phyloP scores from a whole-genome alignment of 2,797 vertebrate species.

The Molossus molossus region DNA sequence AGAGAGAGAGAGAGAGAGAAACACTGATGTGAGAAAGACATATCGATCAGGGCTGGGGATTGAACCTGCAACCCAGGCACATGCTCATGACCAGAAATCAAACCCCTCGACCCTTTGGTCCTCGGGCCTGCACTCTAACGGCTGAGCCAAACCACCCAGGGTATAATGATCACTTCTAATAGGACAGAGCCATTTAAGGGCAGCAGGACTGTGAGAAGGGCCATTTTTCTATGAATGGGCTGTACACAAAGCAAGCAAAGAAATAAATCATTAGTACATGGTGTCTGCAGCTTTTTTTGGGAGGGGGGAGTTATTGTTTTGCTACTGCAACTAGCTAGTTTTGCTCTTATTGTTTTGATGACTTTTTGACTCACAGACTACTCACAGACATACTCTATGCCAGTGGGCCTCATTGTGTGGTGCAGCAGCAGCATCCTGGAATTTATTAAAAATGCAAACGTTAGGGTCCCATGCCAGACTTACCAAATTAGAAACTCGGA shows the following conservation, averaged over 20 bases:
- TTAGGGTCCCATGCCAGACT: neutral
- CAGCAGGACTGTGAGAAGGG: neutral
- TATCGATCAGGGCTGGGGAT: too few relatives aligned
- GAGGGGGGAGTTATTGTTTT: neutral
- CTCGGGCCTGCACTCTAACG: too few relatives aligned
- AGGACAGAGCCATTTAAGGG: neutral
- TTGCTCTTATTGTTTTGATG: neutral
- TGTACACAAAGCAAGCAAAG: neutral
- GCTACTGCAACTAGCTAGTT: neutral
- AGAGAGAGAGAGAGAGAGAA: too few relatives aligned
- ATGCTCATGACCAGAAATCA: too few relatives aligned
- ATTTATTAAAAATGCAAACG: slow-evolving; percentile 7
- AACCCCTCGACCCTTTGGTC: too few relatives aligned
- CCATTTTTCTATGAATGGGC: neutral
- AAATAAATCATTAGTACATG: neutral
- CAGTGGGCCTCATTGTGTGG: neutral
- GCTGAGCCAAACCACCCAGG: too few relatives aligned
- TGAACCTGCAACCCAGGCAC: too few relatives aligned
- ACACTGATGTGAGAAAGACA: too few relatives aligned
- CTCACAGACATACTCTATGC: neutral
- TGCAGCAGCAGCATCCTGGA: neutral
- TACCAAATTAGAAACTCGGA: neutral
- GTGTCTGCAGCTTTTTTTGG: neutral
- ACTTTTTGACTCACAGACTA: neutral
- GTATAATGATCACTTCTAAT: neutral